A percentile compares a stretch with the other conserved stretches of the same genome.
Conservation (phyloP, 1,140 invertebrate species). For the Bombus soroeensis region DNA sequence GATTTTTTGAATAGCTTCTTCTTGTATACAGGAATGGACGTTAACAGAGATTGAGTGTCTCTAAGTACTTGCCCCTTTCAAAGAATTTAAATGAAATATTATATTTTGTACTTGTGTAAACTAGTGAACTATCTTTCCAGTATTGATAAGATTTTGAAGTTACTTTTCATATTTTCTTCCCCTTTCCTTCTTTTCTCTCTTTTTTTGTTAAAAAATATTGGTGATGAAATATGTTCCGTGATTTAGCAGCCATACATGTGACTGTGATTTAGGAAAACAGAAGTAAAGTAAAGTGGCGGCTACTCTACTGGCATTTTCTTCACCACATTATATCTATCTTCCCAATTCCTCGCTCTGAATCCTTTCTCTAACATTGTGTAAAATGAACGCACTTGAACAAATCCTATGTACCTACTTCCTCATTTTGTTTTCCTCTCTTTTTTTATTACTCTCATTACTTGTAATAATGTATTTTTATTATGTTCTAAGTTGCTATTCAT, state of each 20-base stretch:
- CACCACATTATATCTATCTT: slow-evolving; percentile 64
- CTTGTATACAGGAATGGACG: slow-evolving; percentile 41
- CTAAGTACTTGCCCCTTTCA: slow-evolving; percentile 52
- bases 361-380: slow-evolving; percentile 55
- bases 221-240: slow-evolving; percentile 73
- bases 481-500: slow-evolving; percentile 66
- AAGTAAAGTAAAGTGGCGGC: slow-evolving; percentile 76
- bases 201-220: slow-evolving; percentile 38
- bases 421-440: slow-evolving; percentile 35
- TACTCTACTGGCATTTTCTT: slow-evolving; percentile 73
- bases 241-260: slow-evolving; percentile 76
- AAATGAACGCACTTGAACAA: slow-evolving; percentile 53
- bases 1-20: neutral
- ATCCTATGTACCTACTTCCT: slow-evolving; percentile 42
- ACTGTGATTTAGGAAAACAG: slow-evolving; percentile 79
- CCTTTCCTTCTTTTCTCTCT: slow-evolving; percentile 47
- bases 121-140: slow-evolving; percentile 75
- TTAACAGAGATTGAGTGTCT: slow-evolving; percentile 59
- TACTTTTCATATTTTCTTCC: slow-evolving; percentile 60
- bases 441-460: slow-evolving; percentile 58
- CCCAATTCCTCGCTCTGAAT: slow-evolving; percentile 47
- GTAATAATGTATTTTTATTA: slow-evolving; percentile 68
- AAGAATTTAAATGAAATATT: slow-evolving; percentile 67
- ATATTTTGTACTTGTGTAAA: slow-evolving; percentile 78
- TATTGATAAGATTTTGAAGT: slow-evolving; percentile 75